phyloP scores from a whole-genome alignment of 2,888 invertebrate genomes.

The Holacanthella duospinosa region DNA sequence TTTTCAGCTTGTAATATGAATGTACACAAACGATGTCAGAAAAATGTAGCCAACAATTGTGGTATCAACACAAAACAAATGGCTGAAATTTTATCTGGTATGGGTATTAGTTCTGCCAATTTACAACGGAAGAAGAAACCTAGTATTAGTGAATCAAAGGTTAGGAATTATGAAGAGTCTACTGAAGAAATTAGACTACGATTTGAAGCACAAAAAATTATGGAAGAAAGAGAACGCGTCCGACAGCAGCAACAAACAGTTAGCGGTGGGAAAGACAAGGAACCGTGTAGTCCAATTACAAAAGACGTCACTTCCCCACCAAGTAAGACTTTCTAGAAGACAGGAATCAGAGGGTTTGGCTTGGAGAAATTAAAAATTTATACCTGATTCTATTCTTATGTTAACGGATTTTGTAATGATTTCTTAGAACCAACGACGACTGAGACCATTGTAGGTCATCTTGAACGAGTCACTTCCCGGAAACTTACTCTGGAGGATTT shows the following conservation, averaged over 20 bases:
- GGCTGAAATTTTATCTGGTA: conserved; percentile 81
- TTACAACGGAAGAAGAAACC: conserved; percentile 49
- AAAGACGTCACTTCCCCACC: not conserved
- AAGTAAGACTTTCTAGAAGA: not conserved
- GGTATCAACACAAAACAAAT: conserved; percentile 94
- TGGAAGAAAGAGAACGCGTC: conserved; percentile 45
- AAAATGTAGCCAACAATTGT: conserved; percentile 98
- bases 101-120: conserved; percentile 85
- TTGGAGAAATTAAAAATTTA: not conserved
- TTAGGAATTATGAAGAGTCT: conserved; percentile 35
- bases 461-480: not conserved
- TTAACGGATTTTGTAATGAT: not conserved
- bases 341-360: not conserved
- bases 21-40: conserved; percentile 96
- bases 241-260: conserved; percentile 21
- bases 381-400: no score
- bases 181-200: conserved; percentile 40
- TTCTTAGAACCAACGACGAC: not conserved
- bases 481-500: conserved; percentile 69
- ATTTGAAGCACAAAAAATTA: conserved; percentile 41
- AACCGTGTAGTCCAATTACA: not conserved
- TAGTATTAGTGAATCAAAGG: conserved; percentile 20
- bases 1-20: conserved; percentile 89
- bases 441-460: conserved; percentile 8
- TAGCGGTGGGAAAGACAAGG: not conserved